Evolutionary conservation across 2,888 invertebrate genomes (phyloP).

Genomic region (Drosophila buzzatii): DNA sequence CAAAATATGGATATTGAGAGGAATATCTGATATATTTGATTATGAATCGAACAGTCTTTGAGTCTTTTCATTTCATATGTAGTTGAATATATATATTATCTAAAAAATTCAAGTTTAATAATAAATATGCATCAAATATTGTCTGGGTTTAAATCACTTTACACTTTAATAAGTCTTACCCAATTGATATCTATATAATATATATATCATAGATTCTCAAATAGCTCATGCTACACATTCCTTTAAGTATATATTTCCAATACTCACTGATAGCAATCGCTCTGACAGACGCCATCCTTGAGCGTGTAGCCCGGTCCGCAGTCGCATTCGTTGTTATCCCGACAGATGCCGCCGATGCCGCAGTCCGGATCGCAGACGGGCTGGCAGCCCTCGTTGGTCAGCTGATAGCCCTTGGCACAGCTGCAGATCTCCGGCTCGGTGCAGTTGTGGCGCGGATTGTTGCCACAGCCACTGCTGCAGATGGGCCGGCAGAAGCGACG

Average conservation of each 20-base stretch:
- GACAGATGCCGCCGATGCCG: constrained; percentile 86
- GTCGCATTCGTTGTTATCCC: constrained; percentile 87
- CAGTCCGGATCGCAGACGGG: constrained; percentile 83
- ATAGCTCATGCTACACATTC: background rate
- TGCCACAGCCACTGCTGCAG: constrained; percentile 85
- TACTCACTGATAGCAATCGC: constrained; percentile 84
- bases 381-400: constrained; percentile 79
- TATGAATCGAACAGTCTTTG: too few species aligned
- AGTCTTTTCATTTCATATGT: too few species aligned
- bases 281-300: constrained; percentile 82
- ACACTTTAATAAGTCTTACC: too few species aligned
- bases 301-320: constrained; percentile 87
- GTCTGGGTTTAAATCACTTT: too few species aligned
- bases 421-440: constrained; percentile 84
- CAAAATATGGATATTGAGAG: too few species aligned
- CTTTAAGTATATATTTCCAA: background rate
- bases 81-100: too few species aligned
- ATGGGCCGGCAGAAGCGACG: constrained; percentile 88
- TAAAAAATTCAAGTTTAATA: too few species aligned
- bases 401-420: constrained; percentile 85
- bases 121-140: too few species aligned
- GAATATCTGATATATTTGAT: too few species aligned
- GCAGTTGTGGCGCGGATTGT: constrained; percentile 79
- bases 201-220: too few species aligned
- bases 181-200: too few species aligned